Conservation (phyloP, 2,888 invertebrate genomes). For the Netelia fuscicornis region DNA sequence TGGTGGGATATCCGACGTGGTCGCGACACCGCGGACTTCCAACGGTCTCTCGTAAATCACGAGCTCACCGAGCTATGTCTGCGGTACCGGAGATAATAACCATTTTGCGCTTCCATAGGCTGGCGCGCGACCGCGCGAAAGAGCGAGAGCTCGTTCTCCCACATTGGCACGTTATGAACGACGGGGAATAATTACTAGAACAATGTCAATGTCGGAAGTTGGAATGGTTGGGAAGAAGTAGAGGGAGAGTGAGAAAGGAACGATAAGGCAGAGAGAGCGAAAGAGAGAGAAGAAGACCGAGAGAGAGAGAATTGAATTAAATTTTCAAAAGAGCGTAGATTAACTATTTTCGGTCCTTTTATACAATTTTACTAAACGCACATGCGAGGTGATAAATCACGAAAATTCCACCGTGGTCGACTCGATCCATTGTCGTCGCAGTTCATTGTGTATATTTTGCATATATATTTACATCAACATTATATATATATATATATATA, state of each 20-base stretch:
- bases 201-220: conserved; percentile 43
- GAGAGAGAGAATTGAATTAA: conserved; percentile 24
- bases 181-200: conserved; percentile 57
- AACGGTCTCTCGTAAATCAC: conserved; percentile 76
- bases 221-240: not conserved
- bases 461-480: too few relatives aligned
- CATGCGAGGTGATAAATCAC: conserved; percentile 4
- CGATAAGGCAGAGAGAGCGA: not conserved
- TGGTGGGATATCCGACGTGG: conserved; percentile 53
- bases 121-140: conserved; percentile 48
- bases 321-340: conserved; percentile 45
- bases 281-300: not conserved
- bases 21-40: conserved; percentile 55
- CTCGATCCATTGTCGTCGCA: conserved; percentile 28
- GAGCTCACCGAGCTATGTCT: conserved; percentile 78
- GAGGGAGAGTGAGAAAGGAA: not conserved
- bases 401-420: conserved; percentile 2
- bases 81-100: conserved; percentile 80
- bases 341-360: conserved; percentile 35
- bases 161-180: conserved; percentile 56
- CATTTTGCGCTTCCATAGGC: conserved; percentile 80
- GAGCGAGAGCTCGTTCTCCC: conserved; percentile 15
- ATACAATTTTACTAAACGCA: conserved; percentile 15
- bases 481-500: too few relatives aligned
- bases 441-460: too few relatives aligned